These are phyloP conservation scores for Cladopsammia gracilis DNA, from an alignment of 64 coral and sea anemone genomes.

Conservation along the genomic window DNA sequence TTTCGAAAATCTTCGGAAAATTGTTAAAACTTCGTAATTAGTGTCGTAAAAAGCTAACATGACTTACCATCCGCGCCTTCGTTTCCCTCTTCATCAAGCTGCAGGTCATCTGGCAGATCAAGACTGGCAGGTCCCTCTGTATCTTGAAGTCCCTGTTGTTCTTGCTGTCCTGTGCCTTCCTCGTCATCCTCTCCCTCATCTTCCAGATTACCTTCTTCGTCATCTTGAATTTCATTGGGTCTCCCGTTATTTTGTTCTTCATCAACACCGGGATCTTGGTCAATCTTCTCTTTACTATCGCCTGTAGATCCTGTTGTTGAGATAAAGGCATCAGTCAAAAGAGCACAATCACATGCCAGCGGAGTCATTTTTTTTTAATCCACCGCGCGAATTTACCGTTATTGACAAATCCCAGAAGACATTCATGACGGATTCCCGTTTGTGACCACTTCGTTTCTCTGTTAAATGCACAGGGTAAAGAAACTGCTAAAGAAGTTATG, in stretches of 20 bases:
- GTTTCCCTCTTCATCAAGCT: conserved; percentile 66
- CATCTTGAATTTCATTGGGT: conserved; percentile 46
- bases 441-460: no score
- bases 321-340: neutral
- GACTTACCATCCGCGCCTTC: conserved; percentile 21
- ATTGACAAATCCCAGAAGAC: no score
- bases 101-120: conserved; percentile 73
- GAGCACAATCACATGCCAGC: no score
- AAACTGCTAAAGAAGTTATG: no score
- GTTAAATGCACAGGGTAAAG: no score
- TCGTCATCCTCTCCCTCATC: conserved; percentile 50
- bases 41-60: neutral
- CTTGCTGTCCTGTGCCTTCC: conserved; percentile 16
- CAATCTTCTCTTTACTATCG: conserved; percentile 79
- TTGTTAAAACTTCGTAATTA: neutral
- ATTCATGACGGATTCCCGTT: no score
- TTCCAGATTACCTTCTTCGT: conserved; percentile 79
- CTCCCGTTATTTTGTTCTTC: conserved; percentile 69
- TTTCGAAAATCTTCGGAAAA: no score
- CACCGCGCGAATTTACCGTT: no score
- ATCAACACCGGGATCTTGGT: conserved; percentile 24
- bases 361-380: no score
- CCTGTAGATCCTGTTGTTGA: conserved; percentile 67
- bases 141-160: conserved; percentile 17
- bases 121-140: conserved; percentile 52